A percentile compares a stretch with the other conserved stretches of the same genome.
Conservation (phyloP, 1,140 invertebrate genomes). For the Nomia melanderi region DNA sequence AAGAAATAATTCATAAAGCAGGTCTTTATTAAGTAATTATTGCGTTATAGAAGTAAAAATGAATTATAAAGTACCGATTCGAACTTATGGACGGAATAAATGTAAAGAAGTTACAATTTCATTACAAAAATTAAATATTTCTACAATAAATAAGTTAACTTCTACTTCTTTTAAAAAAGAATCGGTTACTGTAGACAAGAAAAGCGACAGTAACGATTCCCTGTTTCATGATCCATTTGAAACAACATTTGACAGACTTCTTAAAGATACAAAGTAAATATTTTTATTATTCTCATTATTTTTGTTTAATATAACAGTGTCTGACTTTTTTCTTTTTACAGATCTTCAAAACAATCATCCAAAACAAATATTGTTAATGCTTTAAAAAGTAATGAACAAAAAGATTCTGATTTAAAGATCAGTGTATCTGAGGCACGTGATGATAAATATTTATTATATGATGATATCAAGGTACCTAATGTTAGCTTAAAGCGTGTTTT, state of each 20-base stretch:
- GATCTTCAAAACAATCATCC: slow-evolving; percentile 27
- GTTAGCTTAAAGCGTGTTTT: no score
- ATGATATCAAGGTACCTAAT: not conserved
- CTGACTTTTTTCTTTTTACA: slow-evolving; percentile 32
- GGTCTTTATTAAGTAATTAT: no score
- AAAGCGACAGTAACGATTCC: slow-evolving; percentile 18
- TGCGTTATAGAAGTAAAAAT: not conserved
- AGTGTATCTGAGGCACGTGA: not conserved
- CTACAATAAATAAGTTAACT: not conserved
- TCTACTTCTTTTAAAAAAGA: not conserved
- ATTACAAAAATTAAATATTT: not conserved
- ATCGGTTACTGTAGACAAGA: not conserved
- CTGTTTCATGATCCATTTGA: slow-evolving; percentile 63
- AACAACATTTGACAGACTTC: slow-evolving; percentile 68
- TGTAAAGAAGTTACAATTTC: not conserved
- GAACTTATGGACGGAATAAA: slow-evolving; percentile 49
- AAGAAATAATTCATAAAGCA: no score
- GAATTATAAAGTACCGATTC: slow-evolving; percentile 23
- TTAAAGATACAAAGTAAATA: slow-evolving; percentile 60
- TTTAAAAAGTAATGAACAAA: not conserved
- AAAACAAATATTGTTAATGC: not conserved
- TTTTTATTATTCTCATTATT: slow-evolving; percentile 1
- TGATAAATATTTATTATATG: not conserved
- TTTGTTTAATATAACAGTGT: not conserved
- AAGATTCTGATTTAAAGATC: not conserved